Conservation (phyloP, 1,140 invertebrate genomes). For the Bacillus rossius region DNA sequence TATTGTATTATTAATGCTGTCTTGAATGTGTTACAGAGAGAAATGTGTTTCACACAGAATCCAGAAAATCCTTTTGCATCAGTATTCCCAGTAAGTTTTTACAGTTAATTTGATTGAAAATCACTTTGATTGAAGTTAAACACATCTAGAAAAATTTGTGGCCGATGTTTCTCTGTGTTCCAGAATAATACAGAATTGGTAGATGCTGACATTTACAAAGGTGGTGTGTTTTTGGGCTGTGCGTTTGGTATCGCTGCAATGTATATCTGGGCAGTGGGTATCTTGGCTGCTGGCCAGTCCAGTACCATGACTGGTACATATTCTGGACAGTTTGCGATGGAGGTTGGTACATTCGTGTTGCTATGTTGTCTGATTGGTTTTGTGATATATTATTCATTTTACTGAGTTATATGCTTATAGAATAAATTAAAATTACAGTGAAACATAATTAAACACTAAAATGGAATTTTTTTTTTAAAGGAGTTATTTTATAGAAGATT, state of each 20-base stretch:
- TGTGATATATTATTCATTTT: too few relatives aligned
- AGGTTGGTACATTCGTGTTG: slow-evolving; percentile 35
- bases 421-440: too few relatives aligned
- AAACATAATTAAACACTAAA: too few relatives aligned
- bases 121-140: too few relatives aligned
- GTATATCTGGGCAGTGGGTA: slow-evolving; percentile 88
- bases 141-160: too few relatives aligned
- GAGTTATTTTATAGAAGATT: too few relatives aligned
- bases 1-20: neutral
- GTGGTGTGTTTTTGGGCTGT: slow-evolving; percentile 81
- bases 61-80: slow-evolving; percentile 26
- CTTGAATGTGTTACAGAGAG: slow-evolving; percentile 18
- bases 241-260: slow-evolving; percentile 72
- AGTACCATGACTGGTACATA: slow-evolving; percentile 86
- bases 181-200: slow-evolving; percentile 39
- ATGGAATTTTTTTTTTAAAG: too few relatives aligned
- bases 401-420: too few relatives aligned
- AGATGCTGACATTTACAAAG: slow-evolving; percentile 76
- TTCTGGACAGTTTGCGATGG: slow-evolving; percentile 72
- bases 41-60: slow-evolving; percentile 21
- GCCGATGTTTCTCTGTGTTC: neutral
- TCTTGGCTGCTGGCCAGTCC: slow-evolving; percentile 84
- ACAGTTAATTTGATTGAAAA: too few relatives aligned
- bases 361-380: too few relatives aligned
- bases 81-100: too few relatives aligned